These are phyloP conservation scores for Varecia variegata DNA, from an alignment of 2,797 vertebrate genomes.

Conservation along the genomic window DNA sequence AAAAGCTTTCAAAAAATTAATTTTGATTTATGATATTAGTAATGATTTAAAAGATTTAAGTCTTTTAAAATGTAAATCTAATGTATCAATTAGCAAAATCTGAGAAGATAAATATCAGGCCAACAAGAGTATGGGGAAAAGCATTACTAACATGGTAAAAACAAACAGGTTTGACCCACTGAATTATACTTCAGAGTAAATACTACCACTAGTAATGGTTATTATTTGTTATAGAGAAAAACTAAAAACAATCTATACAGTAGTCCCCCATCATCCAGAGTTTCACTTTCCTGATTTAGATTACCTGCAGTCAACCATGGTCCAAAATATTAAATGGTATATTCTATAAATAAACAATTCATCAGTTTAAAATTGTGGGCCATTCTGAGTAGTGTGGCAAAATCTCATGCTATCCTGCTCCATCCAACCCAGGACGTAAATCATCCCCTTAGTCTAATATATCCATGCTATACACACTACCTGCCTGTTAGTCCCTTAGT, in stretches of 20 bases:
- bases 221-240: neutral
- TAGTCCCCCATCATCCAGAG: neutral
- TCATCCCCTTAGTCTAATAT: neutral
- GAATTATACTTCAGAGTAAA: constrained; percentile 1
- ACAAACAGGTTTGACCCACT: neutral
- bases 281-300: neutral
- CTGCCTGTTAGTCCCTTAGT: neutral
- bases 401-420: neutral
- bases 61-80: constrained; percentile 25
- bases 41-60: neutral
- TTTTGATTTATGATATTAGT: neutral
- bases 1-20: neutral
- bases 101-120: neutral
- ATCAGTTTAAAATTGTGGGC: neutral
- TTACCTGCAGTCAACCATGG: neutral
- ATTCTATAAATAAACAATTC: neutral
- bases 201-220: neutral
- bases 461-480: neutral
- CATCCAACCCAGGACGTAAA: neutral
- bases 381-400: neutral
- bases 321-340: neutral
- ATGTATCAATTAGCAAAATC: neutral
- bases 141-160: neutral
- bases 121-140: neutral
- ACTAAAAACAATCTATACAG: neutral